Evolutionary conservation across 2,797 vertebrate species (phyloP), one percentile per base, ranked within the genome.

Genomic region (Crypturellus tataupa): DNA sequence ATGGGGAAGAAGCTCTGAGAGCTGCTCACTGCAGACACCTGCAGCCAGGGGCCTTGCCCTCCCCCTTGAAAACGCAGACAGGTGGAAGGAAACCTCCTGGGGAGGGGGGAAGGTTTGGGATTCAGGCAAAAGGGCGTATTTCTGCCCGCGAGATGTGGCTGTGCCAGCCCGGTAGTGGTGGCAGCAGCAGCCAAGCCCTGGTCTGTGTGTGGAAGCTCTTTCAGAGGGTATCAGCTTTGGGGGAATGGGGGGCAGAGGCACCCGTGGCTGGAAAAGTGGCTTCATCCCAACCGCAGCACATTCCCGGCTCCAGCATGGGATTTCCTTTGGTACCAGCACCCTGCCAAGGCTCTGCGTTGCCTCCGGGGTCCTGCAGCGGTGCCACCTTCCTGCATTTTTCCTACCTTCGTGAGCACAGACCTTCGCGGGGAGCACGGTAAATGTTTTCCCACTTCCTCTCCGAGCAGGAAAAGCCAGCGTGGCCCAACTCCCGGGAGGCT

Each of bases 371-470:
- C 47, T 49, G 47, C 47, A 6, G 23, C 47, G 23, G 47, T 49
- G 47, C 47, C 47, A 24, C 12, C 47, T 49, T 6, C 6, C 47
- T 12, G 23, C 12, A 12, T 49, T 49, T 70, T 71, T 85, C 59
- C 78, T 53, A 85, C 59, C 85, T 37, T 59, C 16, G 42, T 2
- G n/a, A 87, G 76, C 68, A 40, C n/a, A 59, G 79, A 64, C 16
- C 90, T 92, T 56, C 10, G 17, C 9, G 1, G 39, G 25, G 49
- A 31, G 53, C 27, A 29, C 9, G 9, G 53, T 31, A 89, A 67
- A 80, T 44, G 49, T 82, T 92, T 90, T 59, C 75, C 79, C 42
- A 14, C 73, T 84, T 90, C 78, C 90, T 72, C 40, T 72, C 71
- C 0, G 35, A 75, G 94, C 93, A 71, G 93, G 84, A 60, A 85